Evolutionary conservation across 2,113 vertebrate species (phyloP).

Genomic region (Macroglossus sobrinus): DNA sequence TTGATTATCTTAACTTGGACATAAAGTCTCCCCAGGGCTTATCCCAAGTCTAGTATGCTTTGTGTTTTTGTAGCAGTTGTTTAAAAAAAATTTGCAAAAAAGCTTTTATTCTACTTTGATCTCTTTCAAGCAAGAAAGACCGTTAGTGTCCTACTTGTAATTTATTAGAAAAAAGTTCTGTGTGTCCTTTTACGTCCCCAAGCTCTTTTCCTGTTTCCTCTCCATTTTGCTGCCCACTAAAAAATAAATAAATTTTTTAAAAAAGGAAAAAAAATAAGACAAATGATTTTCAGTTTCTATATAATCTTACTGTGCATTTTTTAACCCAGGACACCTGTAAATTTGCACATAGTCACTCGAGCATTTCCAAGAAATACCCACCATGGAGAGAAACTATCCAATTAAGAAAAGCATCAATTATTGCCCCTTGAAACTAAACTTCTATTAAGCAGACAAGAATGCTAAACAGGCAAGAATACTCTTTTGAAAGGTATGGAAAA

Average conservation of each 20-base stretch:
- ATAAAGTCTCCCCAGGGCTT: slow-evolving; percentile 45
- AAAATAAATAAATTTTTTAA: background rate
- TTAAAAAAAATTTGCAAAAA: background rate
- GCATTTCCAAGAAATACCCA: background rate
- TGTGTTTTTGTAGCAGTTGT: slow-evolving; percentile 22
- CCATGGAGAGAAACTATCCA: background rate
- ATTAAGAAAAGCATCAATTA: background rate
- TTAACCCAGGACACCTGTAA: background rate
- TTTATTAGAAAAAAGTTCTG: slow-evolving; percentile 28
- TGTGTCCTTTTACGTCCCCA: background rate
- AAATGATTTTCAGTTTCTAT: background rate
- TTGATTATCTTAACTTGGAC: slow-evolving; percentile 55
- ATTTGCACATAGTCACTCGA: background rate
- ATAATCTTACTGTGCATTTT: background rate
- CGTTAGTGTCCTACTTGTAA: background rate
- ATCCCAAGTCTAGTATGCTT: background rate
- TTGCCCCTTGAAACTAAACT: background rate
- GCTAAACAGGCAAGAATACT: background rate
- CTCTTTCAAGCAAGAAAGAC: slow-evolving; percentile 20
- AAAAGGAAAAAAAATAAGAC: slow-evolving; percentile 17
- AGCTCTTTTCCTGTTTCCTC: background rate
- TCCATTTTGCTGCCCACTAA: background rate
- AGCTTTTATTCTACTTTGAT: background rate
- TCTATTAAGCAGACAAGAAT: background rate
- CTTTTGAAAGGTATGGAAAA: background rate